A percentile compares a stretch with the other conserved stretches of the same genome.
Evolutionary conservation across 1,140 invertebrate genomes (phyloP).

Genomic region (Drosophila athabasca): DNA sequence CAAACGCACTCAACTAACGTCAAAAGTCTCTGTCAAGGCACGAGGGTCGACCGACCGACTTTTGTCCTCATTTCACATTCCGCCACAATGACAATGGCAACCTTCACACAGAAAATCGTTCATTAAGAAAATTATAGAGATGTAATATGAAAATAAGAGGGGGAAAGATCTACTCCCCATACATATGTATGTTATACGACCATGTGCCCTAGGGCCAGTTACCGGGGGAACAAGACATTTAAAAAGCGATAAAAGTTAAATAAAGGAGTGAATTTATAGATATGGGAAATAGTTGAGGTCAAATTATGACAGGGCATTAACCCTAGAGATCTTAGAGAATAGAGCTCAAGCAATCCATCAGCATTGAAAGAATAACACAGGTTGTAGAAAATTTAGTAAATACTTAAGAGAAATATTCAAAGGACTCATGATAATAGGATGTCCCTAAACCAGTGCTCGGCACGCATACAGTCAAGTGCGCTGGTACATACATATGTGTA

Average conservation of each 20-base stretch:
- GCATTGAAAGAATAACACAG: no score
- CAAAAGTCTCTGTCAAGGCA: slow-evolving; percentile 7
- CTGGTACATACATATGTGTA: no score
- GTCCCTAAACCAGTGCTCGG: no score
- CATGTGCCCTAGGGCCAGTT: no score
- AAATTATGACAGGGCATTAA: no score
- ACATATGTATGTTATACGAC: slow-evolving; percentile 13
- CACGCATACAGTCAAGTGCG: no score
- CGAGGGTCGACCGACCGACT: not conserved
- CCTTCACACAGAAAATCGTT: slow-evolving; percentile 83
- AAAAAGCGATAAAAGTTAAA: slow-evolving; percentile 7
- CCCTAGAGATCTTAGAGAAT: no score
- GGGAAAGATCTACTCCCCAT: slow-evolving; percentile 1
- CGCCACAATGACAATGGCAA: slow-evolving; percentile 64
- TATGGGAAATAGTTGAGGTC: no score
- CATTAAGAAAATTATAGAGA: slow-evolving; percentile 77
- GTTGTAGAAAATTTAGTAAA: no score
- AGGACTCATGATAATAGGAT: no score
- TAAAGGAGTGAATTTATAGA: not conserved
- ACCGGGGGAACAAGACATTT: not conserved
- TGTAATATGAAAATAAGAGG: slow-evolving; percentile 35
- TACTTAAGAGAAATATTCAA: no score
- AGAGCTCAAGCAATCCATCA: no score
- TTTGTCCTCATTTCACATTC: not conserved
- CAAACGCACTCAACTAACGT: slow-evolving; percentile 58